A percentile compares a stretch with the other conserved stretches of the same genome.
Conservation (phyloP, 2,888 invertebrate genomes). For the Acanthopleura granulata region DNA sequence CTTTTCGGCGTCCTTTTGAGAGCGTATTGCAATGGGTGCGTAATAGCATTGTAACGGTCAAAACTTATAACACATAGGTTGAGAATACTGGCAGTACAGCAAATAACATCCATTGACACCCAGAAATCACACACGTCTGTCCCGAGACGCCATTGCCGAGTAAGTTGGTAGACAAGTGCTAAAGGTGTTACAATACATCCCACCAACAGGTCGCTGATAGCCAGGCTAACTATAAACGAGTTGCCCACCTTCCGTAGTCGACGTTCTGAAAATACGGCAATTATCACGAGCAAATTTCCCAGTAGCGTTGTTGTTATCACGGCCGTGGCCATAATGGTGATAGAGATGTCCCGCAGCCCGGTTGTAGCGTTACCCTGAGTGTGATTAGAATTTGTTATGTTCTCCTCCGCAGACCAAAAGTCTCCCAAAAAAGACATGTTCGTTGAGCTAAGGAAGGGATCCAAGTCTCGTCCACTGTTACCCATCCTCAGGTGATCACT, state of each 20-base stretch:
- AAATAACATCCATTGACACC: constrained; percentile 71
- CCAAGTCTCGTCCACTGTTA: too few species aligned
- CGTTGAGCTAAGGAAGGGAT: background rate
- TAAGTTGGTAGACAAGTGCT: constrained; percentile 67
- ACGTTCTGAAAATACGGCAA: constrained; percentile 70
- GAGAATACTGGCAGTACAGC: constrained; percentile 72
- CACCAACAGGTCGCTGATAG: constrained; percentile 72
- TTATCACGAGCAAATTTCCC: constrained; percentile 71
- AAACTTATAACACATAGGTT: constrained; percentile 72
- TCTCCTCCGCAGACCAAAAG: background rate
- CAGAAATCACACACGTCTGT: constrained; percentile 69
- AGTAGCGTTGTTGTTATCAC: constrained; percentile 70
- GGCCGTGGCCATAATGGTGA: constrained; percentile 45
- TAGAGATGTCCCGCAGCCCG: constrained; percentile 25
- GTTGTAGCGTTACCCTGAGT: background rate
- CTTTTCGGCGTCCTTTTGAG: constrained; percentile 92
- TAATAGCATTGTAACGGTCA: constrained; percentile 70
- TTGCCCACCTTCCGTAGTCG: constrained; percentile 74
- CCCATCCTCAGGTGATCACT: too few species aligned
- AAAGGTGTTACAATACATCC: constrained; percentile 72
- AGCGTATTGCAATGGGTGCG: constrained; percentile 91
- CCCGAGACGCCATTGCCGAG: constrained; percentile 57
- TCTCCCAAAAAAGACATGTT: background rate
- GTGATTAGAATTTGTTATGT: background rate
- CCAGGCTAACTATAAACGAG: constrained; percentile 69